phyloP scores from a whole-genome alignment of 2,888 invertebrate genomes.

The Chromoteleia sp. region DNA sequence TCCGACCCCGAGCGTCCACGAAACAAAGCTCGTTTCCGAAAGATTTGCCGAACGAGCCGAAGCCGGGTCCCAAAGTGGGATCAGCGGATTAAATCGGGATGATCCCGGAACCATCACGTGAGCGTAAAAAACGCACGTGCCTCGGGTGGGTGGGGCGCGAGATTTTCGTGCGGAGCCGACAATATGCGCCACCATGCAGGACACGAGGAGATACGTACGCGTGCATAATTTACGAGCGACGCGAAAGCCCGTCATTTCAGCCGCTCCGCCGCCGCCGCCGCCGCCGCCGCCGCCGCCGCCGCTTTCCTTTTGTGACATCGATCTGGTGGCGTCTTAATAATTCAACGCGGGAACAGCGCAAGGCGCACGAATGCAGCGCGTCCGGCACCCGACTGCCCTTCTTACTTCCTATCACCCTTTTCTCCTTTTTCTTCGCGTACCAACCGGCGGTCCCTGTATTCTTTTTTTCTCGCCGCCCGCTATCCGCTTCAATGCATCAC shows the following conservation, averaged over 20 bases:
- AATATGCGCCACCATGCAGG: slow-evolving; percentile 76
- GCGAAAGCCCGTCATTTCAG: slow-evolving; percentile 84
- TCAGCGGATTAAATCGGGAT: slow-evolving; percentile 54
- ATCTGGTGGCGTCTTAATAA: slow-evolving; percentile 84
- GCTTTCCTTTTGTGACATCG: slow-evolving; percentile 84
- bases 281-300: slow-evolving; percentile 82
- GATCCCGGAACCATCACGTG: slow-evolving; percentile 52
- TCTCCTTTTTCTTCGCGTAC: slow-evolving; percentile 69
- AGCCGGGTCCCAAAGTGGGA: slow-evolving; percentile 35
- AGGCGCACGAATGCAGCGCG: slow-evolving; percentile 76
- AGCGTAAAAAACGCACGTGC: slow-evolving; percentile 45
- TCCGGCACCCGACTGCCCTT: slow-evolving; percentile 65
- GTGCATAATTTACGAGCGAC: slow-evolving; percentile 83
- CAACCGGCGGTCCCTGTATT: slow-evolving; percentile 7
- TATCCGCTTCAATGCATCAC: no score
- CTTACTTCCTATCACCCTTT: slow-evolving; percentile 71
- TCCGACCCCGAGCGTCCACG: slow-evolving; percentile 6
- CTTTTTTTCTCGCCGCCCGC: not conserved
- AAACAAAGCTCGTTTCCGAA: slow-evolving; percentile 41
- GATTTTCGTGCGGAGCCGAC: slow-evolving; percentile 74
- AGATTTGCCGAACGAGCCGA: slow-evolving; percentile 35
- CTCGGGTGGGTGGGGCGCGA: slow-evolving; percentile 43
- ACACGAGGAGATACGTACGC: slow-evolving; percentile 78
- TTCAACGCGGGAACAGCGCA: slow-evolving; percentile 83
- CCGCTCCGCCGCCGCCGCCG: slow-evolving; percentile 82